phyloP scores from a whole-genome alignment of 2,113 vertebrate species.

The Lynx canadensis region DNA sequence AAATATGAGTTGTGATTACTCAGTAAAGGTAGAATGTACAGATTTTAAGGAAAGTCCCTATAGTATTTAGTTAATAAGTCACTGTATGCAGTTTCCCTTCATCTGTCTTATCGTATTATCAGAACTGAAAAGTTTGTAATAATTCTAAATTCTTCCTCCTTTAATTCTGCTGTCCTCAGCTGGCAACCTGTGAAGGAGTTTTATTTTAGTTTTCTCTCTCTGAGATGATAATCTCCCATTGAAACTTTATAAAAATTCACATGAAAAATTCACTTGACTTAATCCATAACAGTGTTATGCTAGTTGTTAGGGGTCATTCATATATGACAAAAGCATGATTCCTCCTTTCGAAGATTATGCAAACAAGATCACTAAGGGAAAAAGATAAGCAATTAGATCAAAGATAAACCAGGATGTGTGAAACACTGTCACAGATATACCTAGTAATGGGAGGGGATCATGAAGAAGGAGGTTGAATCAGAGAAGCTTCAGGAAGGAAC shows the following conservation, averaged over 20 bases:
- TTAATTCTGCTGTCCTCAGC: background rate
- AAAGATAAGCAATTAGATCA: background rate
- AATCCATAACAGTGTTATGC: background rate
- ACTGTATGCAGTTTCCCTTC: background rate
- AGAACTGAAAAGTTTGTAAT: background rate
- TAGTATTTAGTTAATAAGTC: background rate
- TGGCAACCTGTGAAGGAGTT: background rate
- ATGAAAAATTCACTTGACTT: background rate
- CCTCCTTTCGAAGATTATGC: background rate
- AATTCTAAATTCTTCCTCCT: background rate
- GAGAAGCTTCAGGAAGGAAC: background rate
- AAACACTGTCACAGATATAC: background rate
- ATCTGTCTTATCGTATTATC: background rate
- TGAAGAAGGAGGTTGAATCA: background rate
- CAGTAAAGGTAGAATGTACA: background rate
- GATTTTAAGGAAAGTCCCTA: background rate
- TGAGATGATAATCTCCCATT: background rate
- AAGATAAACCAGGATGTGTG: background rate
- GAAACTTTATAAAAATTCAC: background rate
- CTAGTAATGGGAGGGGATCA: background rate
- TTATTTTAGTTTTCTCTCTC: background rate
- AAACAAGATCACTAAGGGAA: background rate
- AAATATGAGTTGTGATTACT: background rate
- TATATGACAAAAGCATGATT: background rate
- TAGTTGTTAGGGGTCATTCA: background rate